phyloP scores from a whole-genome alignment of 1,140 invertebrate species.

The Propsilocerus akamusi region DNA sequence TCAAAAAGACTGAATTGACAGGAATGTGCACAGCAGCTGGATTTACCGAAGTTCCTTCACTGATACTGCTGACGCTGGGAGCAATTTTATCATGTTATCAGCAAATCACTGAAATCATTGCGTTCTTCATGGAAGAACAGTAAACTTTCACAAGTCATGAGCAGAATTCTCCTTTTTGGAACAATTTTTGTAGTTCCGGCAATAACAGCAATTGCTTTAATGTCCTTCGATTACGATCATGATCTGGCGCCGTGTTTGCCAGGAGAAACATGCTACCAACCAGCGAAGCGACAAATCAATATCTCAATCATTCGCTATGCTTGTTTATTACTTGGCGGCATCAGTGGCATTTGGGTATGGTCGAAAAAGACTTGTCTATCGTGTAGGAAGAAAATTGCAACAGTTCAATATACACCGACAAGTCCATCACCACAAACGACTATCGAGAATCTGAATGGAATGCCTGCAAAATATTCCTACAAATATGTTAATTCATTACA shows the following conservation, averaged over 20 bases:
- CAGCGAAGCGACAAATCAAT: slow-evolving; percentile 19
- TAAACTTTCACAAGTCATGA: slow-evolving; percentile 73
- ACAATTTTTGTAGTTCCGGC: slow-evolving; percentile 55
- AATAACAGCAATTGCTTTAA: slow-evolving; percentile 32
- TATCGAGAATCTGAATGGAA: neutral
- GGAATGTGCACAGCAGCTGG: slow-evolving; percentile 56
- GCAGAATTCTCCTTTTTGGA: slow-evolving; percentile 62
- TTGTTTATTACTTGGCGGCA: slow-evolving; percentile 58
- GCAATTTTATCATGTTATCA: slow-evolving; percentile 38
- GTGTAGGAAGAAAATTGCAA: slow-evolving; percentile 16
- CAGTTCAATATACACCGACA: neutral
- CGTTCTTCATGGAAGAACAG: slow-evolving; percentile 38
- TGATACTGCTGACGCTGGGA: slow-evolving; percentile 33
- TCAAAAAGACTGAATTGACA: slow-evolving; percentile 53
- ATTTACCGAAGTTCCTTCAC: slow-evolving; percentile 53
- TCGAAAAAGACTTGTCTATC: slow-evolving; percentile 61
- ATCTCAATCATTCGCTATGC: slow-evolving; percentile 44
- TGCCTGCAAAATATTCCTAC: neutral
- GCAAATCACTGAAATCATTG: slow-evolving; percentile 37
- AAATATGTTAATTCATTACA: slow-evolving; percentile 1
- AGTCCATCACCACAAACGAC: neutral
- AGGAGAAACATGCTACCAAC: slow-evolving; percentile 20
- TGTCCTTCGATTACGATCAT: slow-evolving; percentile 34
- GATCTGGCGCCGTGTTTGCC: slow-evolving; percentile 30
- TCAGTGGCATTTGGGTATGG: slow-evolving; percentile 81